phyloP scores from a whole-genome alignment of 2,797 vertebrate genomes.

The Cryptoblepharus egeriae region DNA sequence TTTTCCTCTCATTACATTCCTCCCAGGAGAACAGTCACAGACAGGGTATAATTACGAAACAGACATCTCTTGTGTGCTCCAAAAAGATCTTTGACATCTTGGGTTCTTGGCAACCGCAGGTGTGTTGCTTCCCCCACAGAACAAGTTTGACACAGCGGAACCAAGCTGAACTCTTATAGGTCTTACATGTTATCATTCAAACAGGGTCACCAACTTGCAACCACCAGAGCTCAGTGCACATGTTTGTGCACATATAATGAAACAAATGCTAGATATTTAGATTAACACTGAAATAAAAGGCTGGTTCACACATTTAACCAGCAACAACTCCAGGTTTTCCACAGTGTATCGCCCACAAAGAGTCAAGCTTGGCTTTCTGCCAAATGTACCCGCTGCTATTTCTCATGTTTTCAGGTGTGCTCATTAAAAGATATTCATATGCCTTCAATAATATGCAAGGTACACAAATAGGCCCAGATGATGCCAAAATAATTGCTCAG shows the following conservation, averaged over 20 bases:
- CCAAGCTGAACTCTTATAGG: background rate
- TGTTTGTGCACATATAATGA: background rate
- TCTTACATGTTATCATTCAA: too few species aligned
- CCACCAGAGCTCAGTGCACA: too few species aligned
- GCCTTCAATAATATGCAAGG: background rate
- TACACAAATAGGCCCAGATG: too few species aligned
- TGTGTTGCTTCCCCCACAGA: slow-evolving; percentile 21
- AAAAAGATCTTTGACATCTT: slow-evolving; percentile 45
- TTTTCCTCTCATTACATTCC: slow-evolving; percentile 69
- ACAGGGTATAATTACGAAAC: slow-evolving; percentile 67
- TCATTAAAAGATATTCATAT: background rate
- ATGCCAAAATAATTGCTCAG: background rate
- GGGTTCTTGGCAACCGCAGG: slow-evolving; percentile 37
- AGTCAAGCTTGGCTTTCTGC: background rate
- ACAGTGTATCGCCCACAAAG: background rate
- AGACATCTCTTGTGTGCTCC: slow-evolving; percentile 64
- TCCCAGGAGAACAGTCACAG: slow-evolving; percentile 70
- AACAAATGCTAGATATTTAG: too few species aligned
- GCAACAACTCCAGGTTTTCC: too few species aligned
- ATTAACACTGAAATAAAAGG: background rate
- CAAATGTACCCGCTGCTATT: background rate
- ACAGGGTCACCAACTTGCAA: background rate
- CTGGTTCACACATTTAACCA: too few species aligned
- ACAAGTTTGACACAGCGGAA: slow-evolving; percentile 21
- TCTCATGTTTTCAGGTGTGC: background rate